phyloP scores from a whole-genome alignment of 2,888 invertebrate genomes.

The Agonopterix heracliana region DNA sequence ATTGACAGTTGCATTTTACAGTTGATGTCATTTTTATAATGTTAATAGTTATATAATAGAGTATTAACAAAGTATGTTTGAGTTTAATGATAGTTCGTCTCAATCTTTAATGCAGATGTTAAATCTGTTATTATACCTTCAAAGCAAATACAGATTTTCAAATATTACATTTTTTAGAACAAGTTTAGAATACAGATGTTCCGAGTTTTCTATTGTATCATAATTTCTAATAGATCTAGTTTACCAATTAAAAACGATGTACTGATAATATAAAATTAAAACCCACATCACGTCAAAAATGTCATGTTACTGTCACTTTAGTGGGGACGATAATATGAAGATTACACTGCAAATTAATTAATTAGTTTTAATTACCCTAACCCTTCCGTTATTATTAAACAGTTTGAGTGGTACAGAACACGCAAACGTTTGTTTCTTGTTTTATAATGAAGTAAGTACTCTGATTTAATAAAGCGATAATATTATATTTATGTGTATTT shows the following conservation, averaged over 20 bases:
- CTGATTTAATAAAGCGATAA: no score
- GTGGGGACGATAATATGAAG: constrained; percentile 36
- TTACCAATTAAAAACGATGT: constrained; percentile 18
- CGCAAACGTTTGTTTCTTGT: no score
- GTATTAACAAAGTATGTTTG: constrained; percentile 11
- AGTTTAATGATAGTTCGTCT: constrained; percentile 20
- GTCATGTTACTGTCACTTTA: constrained; percentile 55
- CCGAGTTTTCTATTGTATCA: background rate
- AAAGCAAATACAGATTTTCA: no score
- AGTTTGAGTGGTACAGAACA: no score
- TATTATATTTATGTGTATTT: no score
- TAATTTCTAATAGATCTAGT: constrained; percentile 3
- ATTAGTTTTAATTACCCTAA: constrained; percentile 55
- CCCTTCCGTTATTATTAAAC: constrained; percentile 34
- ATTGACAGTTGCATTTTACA: constrained; percentile 62
- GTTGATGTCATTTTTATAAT: constrained; percentile 58
- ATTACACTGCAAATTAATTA: constrained; percentile 47
- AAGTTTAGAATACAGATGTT: background rate
- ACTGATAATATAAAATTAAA: constrained; percentile 29
- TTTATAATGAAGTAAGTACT: no score
- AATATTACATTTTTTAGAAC: no score
- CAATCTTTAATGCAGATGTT: no score
- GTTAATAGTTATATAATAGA: constrained; percentile 39
- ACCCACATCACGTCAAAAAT: constrained; percentile 50
- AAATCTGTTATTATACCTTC: no score